Evolutionary conservation across 2,888 invertebrate species (phyloP).

Genomic region (Frankliniella intonsa): DNA sequence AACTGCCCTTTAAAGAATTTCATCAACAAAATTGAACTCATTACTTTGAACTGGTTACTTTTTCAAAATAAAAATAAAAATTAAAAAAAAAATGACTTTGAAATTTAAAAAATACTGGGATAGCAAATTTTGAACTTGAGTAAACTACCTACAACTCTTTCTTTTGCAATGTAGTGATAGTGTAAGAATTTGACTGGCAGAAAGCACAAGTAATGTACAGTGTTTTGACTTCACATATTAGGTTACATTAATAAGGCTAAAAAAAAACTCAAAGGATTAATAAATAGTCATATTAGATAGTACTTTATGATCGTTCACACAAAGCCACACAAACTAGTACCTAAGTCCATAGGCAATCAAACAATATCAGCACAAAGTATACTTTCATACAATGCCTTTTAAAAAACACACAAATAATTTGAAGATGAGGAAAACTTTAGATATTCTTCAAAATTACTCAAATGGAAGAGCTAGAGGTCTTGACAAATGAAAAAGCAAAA

Average conservation of each 20-base stretch:
- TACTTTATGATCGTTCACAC: neutral
- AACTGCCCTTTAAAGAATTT: neutral
- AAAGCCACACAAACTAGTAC: neutral
- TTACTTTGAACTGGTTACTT: neutral
- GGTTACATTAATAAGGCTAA: neutral
- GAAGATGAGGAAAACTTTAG: neutral
- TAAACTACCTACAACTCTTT: neutral
- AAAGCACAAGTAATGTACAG: neutral
- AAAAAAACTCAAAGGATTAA: neutral
- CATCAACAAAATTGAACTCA: neutral
- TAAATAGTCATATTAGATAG: constrained; percentile 1
- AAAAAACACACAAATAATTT: neutral
- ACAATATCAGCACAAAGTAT: neutral
- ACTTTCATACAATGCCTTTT: neutral
- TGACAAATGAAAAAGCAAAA: neutral
- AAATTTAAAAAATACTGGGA: neutral
- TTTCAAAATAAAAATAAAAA: too few species aligned
- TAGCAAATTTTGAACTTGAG: neutral
- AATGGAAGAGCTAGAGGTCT: neutral
- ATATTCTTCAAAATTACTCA: neutral
- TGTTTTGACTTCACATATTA: neutral
- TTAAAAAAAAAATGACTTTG: neutral
- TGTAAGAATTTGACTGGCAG: neutral
- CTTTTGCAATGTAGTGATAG: neutral
- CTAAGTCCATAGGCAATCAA: neutral